Evolutionary conservation across 1,140 invertebrate genomes (phyloP).

Genomic region (Idris sp.): DNA sequence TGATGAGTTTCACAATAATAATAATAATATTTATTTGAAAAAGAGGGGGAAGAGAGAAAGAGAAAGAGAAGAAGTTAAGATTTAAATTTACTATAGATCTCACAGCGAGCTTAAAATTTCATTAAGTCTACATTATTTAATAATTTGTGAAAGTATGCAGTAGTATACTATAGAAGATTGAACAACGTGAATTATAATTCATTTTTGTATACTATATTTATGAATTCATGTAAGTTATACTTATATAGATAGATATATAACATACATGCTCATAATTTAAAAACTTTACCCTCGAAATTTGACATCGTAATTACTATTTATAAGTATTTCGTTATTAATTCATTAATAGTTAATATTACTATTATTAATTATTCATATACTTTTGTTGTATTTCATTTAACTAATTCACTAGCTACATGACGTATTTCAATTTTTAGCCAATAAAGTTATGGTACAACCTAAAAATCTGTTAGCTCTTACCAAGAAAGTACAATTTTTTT

Average conservation of each 20-base stretch:
- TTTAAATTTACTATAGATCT: no score
- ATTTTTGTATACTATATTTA: slow-evolving; percentile 14
- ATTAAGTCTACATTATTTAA: slow-evolving; percentile 27
- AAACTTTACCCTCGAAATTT: slow-evolving; percentile 28
- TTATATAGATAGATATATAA: slow-evolving; percentile 3
- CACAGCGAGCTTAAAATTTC: no score
- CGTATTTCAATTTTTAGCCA: no score
- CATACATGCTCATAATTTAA: slow-evolving; percentile 42
- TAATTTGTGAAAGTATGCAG: slow-evolving; percentile 20
- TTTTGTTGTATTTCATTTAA: no score
- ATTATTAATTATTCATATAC: no score
- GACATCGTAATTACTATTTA: no score
- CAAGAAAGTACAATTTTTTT: slow-evolving; percentile 30
- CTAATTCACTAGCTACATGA: no score
- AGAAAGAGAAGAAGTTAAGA: slow-evolving; percentile 7
- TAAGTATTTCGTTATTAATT: no score
- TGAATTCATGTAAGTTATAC: no score
- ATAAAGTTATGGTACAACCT: slow-evolving; percentile 55
- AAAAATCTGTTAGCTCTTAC: slow-evolving; percentile 27
- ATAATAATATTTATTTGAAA: slow-evolving; percentile 1
- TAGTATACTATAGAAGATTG: slow-evolving; percentile 40
- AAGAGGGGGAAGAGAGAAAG: slow-evolving; percentile 14
- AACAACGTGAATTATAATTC: slow-evolving; percentile 58
- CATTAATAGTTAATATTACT: no score
- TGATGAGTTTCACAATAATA: slow-evolving; percentile 20